Percentiles rank a stretch among this genome's conserved stretches.
Conservation (phyloP, 2,888 invertebrate species). For the Yponomeuta cagnagella region DNA sequence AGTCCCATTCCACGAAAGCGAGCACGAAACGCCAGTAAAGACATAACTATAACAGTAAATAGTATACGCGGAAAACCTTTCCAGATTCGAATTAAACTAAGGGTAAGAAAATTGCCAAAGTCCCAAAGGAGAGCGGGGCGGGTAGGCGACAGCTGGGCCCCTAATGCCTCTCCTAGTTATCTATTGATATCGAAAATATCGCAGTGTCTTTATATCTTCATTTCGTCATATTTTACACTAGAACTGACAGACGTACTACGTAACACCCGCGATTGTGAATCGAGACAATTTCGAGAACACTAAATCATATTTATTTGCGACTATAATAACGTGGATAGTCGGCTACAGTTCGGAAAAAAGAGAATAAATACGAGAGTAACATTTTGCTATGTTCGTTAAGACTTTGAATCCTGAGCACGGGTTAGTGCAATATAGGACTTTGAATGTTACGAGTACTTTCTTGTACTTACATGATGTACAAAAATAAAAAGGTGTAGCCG, state of each 20-base stretch:
- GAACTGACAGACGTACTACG: constrained; percentile 3
- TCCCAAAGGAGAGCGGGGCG: constrained; percentile 57
- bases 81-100: constrained; percentile 69
- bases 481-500: no score
- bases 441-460: no score
- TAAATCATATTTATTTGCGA: neutral
- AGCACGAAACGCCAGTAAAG: constrained; percentile 59
- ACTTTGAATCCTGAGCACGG: no score
- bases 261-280: neutral
- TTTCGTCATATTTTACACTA: constrained; percentile 6
- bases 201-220: constrained; percentile 13
- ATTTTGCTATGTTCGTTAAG: no score
- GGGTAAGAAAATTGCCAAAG: constrained; percentile 70
- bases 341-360: no score
- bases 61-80: constrained; percentile 61
- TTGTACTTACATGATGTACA: no score
- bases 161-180: constrained; percentile 71
- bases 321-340: neutral
- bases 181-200: constrained; percentile 27
- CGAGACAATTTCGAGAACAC: neutral
- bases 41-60: constrained; percentile 75
- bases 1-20: neutral
- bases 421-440: no score
- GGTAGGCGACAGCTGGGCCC: constrained; percentile 61
- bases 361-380: no score